phyloP scores from a whole-genome alignment of 1,140 invertebrate genomes.

The Magallana gigas region DNA sequence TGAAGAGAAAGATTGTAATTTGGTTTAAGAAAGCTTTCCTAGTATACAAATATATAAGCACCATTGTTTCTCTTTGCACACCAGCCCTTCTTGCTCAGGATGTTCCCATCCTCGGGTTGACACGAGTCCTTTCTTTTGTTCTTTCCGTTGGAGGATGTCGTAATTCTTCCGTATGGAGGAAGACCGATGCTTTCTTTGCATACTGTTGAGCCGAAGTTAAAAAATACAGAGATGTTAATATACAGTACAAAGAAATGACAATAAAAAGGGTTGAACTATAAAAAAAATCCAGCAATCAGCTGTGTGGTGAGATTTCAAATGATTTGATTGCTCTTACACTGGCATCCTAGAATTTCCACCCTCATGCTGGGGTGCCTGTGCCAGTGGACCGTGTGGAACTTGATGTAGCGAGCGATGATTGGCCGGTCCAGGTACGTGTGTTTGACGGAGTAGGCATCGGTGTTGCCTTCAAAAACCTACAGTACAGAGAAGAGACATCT shows the following conservation, averaged over 20 bases:
- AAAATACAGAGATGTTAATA: no score
- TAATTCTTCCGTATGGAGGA: conserved; percentile 81
- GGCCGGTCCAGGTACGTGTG: conserved; percentile 81
- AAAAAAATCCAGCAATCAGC: no score
- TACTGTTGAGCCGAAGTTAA: conserved; percentile 75
- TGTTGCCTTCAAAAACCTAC: conserved; percentile 81
- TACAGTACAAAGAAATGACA: no score
- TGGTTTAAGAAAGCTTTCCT: no score
- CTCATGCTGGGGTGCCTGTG: conserved; percentile 81
- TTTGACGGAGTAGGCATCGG: conserved; percentile 80
- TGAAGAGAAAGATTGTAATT: no score
- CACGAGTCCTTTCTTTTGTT: conserved; percentile 81
- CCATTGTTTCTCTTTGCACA: conserved; percentile 82
- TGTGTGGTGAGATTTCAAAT: no score
- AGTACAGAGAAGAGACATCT: conserved; percentile 29
- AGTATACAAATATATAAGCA: conserved; percentile 67
- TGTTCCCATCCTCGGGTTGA: conserved; percentile 81
- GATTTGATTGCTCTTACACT: conserved; percentile 77
- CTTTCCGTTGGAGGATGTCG: conserved; percentile 79
- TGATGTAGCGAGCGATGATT: conserved; percentile 81
- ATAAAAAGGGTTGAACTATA: no score
- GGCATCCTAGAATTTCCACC: conserved; percentile 83
- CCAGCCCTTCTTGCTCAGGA: conserved; percentile 82
- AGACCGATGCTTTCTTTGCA: conserved; percentile 82
- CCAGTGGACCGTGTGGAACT: conserved; percentile 82